Percentiles rank a stretch among this genome's conserved stretches.
phyloP scores from a whole-genome alignment of 2,797 vertebrate species.

The Pantherophis alleghaniensis region DNA sequence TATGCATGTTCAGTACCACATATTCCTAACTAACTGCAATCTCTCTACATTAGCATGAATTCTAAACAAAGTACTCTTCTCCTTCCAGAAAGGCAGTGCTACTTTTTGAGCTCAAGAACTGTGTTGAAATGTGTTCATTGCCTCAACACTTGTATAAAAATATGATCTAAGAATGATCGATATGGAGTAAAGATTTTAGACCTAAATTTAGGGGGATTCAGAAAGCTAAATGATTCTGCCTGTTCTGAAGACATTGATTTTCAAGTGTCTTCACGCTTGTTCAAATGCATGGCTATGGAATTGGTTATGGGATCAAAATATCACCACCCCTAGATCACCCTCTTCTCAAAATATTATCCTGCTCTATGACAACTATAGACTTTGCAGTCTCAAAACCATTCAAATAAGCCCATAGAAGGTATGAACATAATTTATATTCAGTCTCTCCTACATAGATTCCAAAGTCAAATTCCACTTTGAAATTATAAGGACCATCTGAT shows the following conservation, averaged over 20 bases:
- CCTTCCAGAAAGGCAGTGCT: not conserved
- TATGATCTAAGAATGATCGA: slow-evolving; percentile 30
- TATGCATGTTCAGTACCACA: not conserved
- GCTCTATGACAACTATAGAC: not conserved
- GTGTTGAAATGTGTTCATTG: not conserved
- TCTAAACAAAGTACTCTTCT: not conserved
- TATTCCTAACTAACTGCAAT: not conserved
- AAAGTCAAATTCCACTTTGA: not conserved
- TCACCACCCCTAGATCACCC: slow-evolving; percentile 24
- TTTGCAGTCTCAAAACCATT: not conserved
- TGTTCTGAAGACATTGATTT: slow-evolving; percentile 36
- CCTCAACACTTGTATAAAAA: not conserved
- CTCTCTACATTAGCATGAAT: not conserved
- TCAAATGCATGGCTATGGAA: slow-evolving; percentile 17
- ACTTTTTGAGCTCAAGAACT: not conserved
- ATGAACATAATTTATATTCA: not conserved
- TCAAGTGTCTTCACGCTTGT: not conserved
- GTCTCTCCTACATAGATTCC: not conserved
- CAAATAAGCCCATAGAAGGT: not conserved
- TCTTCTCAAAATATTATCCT: not conserved
- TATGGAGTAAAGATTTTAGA: slow-evolving; percentile 61
- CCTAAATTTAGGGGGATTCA: slow-evolving; percentile 49
- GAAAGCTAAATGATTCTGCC: slow-evolving; percentile 37
- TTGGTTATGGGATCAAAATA: not conserved
- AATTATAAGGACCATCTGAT: not conserved